phyloP scores from a whole-genome alignment of 2,113 vertebrate species.

The Ariopsis seemanni region DNA sequence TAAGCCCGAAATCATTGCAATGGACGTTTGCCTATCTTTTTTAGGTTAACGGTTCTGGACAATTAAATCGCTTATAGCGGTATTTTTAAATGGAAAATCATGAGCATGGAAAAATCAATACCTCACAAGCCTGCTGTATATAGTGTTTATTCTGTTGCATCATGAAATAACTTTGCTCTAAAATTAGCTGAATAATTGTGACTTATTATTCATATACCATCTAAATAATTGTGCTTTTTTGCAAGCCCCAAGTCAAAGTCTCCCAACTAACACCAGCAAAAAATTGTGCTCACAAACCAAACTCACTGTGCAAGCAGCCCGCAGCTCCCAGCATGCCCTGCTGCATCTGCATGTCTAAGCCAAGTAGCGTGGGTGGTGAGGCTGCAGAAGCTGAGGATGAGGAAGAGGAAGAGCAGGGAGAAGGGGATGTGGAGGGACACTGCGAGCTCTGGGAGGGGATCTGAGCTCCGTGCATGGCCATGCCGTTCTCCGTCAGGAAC shows the following conservation, averaged over 20 bases:
- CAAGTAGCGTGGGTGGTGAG: constrained; percentile 70
- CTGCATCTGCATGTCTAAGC: constrained; percentile 72
- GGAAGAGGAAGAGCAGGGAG: constrained; percentile 68
- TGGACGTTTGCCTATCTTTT: not conserved
- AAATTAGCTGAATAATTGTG: not conserved
- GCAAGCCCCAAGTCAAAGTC: not conserved
- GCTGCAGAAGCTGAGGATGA: constrained; percentile 67
- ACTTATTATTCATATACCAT: not conserved
- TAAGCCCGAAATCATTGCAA: not conserved
- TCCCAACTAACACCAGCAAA: not conserved
- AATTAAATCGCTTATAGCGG: not conserved
- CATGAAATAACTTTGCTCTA: not conserved
- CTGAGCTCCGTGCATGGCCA: constrained; percentile 75
- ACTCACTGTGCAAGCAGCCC: constrained; percentile 76
- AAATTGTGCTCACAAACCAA: not conserved
- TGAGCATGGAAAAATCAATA: not conserved
- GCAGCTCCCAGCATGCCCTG: constrained; percentile 63
- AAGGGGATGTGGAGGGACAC: constrained; percentile 74
- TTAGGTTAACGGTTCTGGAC: not conserved
- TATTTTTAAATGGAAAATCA: not conserved
- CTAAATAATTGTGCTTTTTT: not conserved
- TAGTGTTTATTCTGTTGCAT: too few relatives aligned
- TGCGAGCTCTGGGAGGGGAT: constrained; percentile 79
- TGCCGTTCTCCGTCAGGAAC: constrained; percentile 79
- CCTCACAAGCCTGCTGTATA: not conserved